A percentile compares a stretch with the other conserved stretches of the same genome.
Evolutionary conservation across 2,113 vertebrate genomes (phyloP).

Genomic region (Chelonoidis abingdonii): DNA sequence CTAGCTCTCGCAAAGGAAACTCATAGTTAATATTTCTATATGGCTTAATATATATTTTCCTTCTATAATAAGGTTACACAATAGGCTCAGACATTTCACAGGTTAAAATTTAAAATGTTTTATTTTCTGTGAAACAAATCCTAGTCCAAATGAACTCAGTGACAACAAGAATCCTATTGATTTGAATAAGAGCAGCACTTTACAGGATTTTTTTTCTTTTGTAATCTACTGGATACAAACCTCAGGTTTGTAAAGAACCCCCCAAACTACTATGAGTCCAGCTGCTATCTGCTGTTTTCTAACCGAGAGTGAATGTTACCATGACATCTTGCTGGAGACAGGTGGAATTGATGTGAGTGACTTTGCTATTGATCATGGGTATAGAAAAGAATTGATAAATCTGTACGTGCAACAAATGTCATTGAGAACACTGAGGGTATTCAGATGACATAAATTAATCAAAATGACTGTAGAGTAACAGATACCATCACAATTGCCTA

Average conservation of each 20-base stretch:
- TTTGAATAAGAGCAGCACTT: not conserved
- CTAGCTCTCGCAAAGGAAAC: not conserved
- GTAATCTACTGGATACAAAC: not conserved
- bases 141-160: not conserved
- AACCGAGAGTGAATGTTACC: not conserved
- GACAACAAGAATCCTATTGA: not conserved
- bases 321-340: not conserved
- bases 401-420: not conserved
- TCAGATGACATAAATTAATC: not conserved
- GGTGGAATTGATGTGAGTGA: not conserved
- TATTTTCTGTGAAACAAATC: not conserved
- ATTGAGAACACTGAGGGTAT: not conserved
- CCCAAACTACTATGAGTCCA: accelerated
- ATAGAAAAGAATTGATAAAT: not conserved
- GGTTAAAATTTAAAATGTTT: not conserved
- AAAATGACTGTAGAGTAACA: not conserved
- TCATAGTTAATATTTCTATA: not conserved
- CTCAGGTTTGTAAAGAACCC: not conserved
- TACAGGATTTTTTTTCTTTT: not conserved
- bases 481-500: not conserved
- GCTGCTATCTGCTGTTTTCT: not conserved
- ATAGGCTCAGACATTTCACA: not conserved
- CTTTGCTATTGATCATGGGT: not conserved
- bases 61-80: not conserved
- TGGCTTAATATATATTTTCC: not conserved